Evolutionary conservation across 2,113 vertebrate genomes (phyloP), one percentile per base, ranked within the genome.

Genomic region (Beaufortia kweichowensis): DNA sequence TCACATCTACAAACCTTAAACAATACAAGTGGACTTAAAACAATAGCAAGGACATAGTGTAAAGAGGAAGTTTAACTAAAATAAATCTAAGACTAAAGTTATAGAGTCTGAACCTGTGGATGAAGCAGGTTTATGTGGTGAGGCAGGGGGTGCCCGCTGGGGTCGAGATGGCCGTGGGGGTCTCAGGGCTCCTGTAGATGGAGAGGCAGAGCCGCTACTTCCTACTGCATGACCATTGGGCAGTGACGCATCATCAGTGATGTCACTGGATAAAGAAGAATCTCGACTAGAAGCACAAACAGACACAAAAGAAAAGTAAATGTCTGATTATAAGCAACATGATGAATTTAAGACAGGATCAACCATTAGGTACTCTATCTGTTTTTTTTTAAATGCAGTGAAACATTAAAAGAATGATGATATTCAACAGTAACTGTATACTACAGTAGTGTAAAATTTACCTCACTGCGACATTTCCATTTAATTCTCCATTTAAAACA

Each of bases 91-190:
- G 1, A 11, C 1, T 10, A 11, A 2, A 19, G 19, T 21, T 75
- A 53, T 1, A 2, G 50, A 24, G 14, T 12, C 23, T 83, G 77
- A 29, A 99, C 97, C 95, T 79, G 92, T 88, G 69, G 90, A 85
- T 0, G 91, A 91, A 0, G 86, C 60, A 10, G 94, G 94, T 90
- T 94, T 96, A 64, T 93, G 94, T 3, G 96, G 95, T 7, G 94
- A 95, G 14, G 95, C 94, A 39, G 96, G 95, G 4, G 96, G 95
- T 23, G 95, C 96, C 66, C 96, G 91, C 17, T 94, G 95, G 69
- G 97, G 96, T 85, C 95, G 90, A n/a, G 95, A 94, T 50, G 95
- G 96, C 71, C 96, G 89, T 23, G 92, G 71, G 35, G 95, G 94
- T 81, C 90, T 94, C 70, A 91, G 90, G 60, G 85, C 88, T 3